Base-by-base conservation (phyloP, 1,140 invertebrate genomes). In the Psilanteris sp. region DNA sequence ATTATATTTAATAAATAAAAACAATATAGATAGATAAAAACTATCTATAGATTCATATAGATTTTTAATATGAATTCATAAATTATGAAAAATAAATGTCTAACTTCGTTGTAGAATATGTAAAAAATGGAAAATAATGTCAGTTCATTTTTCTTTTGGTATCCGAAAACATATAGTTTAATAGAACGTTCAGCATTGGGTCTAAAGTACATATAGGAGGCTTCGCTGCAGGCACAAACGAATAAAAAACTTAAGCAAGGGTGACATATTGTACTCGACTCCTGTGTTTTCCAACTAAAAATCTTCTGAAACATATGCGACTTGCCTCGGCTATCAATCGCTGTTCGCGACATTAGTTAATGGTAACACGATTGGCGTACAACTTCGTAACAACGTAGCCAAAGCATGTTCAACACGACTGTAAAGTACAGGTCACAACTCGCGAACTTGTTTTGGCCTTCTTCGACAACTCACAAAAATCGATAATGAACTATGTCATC, bases 341-440 rank as follows among this genome's bases (percentile, higher is more conserved):
- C 77, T 36, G 55, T 46, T 32, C 27, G 20, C 79, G 77, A 81
- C 83, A 83, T 83, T 84, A 82, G 80, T 84, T 84, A 83, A 67
- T 71, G 71, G 79, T 78, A 83, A 85, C 82, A 85, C 77, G 79
- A 70, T 32, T 62, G 72, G 62, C 61, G 67, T 79, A 83, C 83
- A 83, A 84, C 77, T 83, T 76, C 73, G 82, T 79, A 80, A 83
- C 81, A 80, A 70, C 59, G 70, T 70, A 76, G 48, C 71, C 43
- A 36, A 72, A 50, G 31, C 81, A 48, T 84, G 82, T 84, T 80
- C 77, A 78, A 84, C 81, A 83, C 79, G 83, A 82, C 78, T 78
- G 79, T 84, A 85, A 85, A 85, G 79, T 83, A 84, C 73, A 55
- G 71, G 81, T 83, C 79, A 77, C 81, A 79, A 32, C 57, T 62